Evolutionary conservation across 53 echinoderm and acorn worm species (phyloP).

Genomic region (Henricia sp.): DNA sequence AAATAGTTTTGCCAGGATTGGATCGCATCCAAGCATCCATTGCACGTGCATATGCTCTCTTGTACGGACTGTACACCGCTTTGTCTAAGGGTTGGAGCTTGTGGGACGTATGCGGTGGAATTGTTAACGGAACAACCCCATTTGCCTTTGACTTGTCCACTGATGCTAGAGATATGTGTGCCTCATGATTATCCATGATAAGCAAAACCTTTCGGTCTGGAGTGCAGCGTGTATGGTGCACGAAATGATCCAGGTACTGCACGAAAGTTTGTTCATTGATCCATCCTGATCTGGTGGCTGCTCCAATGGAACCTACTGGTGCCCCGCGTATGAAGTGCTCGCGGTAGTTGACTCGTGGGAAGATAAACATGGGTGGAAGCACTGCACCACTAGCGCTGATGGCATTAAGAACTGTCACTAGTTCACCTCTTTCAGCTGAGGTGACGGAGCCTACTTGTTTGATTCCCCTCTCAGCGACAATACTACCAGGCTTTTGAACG

Average conservation of each 20-base stretch:
- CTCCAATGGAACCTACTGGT: slow-evolving; percentile 60
- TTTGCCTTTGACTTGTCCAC: slow-evolving; percentile 42
- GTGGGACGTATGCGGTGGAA: slow-evolving; percentile 74
- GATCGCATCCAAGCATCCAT: slow-evolving; percentile 66
- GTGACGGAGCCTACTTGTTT: slow-evolving; percentile 57
- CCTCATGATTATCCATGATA: slow-evolving; percentile 77
- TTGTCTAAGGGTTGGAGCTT: slow-evolving; percentile 56
- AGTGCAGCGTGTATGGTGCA: slow-evolving; percentile 58
- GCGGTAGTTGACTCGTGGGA: slow-evolving; percentile 62
- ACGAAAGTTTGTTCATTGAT: slow-evolving; percentile 69
- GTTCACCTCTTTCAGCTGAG: slow-evolving; percentile 66
- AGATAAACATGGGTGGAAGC: slow-evolving; percentile 67
- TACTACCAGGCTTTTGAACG: slow-evolving; percentile 32
- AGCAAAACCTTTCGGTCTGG: slow-evolving; percentile 62
- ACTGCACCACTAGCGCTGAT: slow-evolving; percentile 61
- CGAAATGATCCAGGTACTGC: slow-evolving; percentile 64
- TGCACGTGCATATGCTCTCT: slow-evolving; percentile 49
- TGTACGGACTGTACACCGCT: slow-evolving; percentile 52
- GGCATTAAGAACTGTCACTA: slow-evolving; percentile 63
- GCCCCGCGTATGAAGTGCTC: slow-evolving; percentile 68
- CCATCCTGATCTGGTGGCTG: slow-evolving; percentile 67
- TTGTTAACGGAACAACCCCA: slow-evolving; percentile 50
- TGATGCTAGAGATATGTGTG: slow-evolving; percentile 59
- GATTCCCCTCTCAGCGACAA: slow-evolving; percentile 23
- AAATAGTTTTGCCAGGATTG: slow-evolving; percentile 62